These are phyloP conservation scores for Leptosomus discolor DNA, from an alignment of 2,113 vertebrate genomes.

Conservation along the genomic window DNA sequence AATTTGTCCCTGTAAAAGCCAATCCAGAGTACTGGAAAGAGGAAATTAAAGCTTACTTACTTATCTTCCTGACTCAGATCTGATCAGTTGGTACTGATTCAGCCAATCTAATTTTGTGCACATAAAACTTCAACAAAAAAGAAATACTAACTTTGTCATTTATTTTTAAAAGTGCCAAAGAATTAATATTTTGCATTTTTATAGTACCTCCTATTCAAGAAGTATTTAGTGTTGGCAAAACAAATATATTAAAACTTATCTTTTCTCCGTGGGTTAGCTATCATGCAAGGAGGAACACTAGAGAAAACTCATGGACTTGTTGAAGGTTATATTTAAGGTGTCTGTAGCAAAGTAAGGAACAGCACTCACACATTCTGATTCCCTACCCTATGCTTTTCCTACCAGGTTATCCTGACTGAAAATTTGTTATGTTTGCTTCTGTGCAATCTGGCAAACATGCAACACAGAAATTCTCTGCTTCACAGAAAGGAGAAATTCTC, in stretches of 20 bases:
- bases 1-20: background rate
- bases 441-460: background rate
- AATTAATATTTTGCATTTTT: background rate
- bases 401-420: background rate
- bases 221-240: background rate
- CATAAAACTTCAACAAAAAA: background rate
- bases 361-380: background rate
- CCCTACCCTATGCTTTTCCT: background rate
- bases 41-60: background rate
- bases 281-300: background rate
- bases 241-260: background rate
- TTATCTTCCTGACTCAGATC: constrained; percentile 1
- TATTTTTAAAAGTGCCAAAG: background rate
- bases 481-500: background rate
- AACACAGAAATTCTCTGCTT: background rate
- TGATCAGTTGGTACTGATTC: background rate
- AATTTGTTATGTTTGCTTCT: background rate
- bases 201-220: background rate
- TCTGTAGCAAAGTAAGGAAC: background rate
- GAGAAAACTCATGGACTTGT: background rate
- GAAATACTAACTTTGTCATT: background rate
- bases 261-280: background rate
- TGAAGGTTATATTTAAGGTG: background rate
- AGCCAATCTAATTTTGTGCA: background rate
- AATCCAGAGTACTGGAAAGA: background rate